Percentiles rank a stretch among this genome's conserved stretches.
Conservation (phyloP, 2,113 vertebrate species). For the Pantherophis guttatus region DNA sequence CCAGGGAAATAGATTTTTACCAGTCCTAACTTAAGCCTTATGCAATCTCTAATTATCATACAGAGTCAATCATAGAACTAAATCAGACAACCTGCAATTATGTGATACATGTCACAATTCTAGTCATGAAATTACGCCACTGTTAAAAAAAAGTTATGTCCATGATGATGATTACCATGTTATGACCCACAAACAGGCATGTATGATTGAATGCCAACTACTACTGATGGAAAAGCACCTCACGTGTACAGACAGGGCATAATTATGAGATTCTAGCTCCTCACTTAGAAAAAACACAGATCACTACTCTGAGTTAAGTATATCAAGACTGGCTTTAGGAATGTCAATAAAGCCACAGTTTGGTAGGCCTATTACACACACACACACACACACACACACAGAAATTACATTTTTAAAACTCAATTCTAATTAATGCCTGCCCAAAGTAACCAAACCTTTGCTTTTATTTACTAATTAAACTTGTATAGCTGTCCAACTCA, state of each 20-base stretch:
- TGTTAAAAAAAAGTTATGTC: neutral
- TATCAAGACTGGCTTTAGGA: neutral
- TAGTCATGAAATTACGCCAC: neutral
- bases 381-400: neutral
- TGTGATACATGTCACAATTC: neutral
- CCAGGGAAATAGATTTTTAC: neutral
- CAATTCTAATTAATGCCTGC: neutral
- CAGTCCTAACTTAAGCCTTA: neutral
- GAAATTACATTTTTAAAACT: neutral
- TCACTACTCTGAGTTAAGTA: neutral
- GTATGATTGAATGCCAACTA: neutral
- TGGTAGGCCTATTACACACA: neutral
- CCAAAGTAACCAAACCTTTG: neutral
- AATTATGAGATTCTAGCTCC: neutral
- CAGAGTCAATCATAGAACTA: neutral
- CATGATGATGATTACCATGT: neutral
- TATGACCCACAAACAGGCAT: neutral
- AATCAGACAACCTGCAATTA: neutral
- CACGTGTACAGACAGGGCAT: neutral
- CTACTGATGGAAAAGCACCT: neutral
- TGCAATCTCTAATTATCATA: neutral
- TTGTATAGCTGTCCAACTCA: neutral
- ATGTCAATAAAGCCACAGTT: neutral
- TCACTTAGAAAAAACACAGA: neutral
- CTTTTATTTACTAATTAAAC: neutral